phyloP scores from a whole-genome alignment of 2,888 invertebrate species.

The Ormia ochracea region DNA sequence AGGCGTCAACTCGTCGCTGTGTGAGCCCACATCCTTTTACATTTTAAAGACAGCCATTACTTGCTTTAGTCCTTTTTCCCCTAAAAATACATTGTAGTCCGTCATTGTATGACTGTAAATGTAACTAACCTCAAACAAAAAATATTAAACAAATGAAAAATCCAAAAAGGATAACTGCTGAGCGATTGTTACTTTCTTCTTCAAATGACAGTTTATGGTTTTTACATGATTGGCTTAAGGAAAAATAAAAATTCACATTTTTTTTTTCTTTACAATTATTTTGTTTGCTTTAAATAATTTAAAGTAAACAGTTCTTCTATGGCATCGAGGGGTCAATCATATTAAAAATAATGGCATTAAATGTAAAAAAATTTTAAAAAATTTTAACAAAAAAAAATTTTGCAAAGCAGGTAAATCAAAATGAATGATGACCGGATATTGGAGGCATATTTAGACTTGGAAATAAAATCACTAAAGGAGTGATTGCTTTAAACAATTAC shows the following conservation, averaged over 20 bases:
- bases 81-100: background rate
- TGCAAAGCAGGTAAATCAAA: background rate
- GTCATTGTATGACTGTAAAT: conserved; percentile 1
- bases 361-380: background rate
- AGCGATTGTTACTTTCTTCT: conserved; percentile 16
- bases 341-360: background rate
- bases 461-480: background rate
- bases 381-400: background rate
- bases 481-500: conserved; percentile 32
- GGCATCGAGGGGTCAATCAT: conserved; percentile 41
- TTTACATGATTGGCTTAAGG: conserved; percentile 40
- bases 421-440: conserved; percentile 28
- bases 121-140: conserved; percentile 36
- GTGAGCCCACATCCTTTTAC: conserved; percentile 62
- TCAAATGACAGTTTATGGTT: conserved; percentile 31
- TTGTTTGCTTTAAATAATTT: background rate
- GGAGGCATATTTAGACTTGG: background rate
- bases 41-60: background rate
- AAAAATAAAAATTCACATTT: background rate
- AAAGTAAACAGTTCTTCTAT: conserved; percentile 30
- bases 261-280: background rate
- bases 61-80: conserved; percentile 12
- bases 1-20: conserved; percentile 56
- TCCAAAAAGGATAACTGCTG: background rate
- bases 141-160: background rate